Conservation (phyloP, 2,113 vertebrate genomes). For the Nicator chloris region DNA sequence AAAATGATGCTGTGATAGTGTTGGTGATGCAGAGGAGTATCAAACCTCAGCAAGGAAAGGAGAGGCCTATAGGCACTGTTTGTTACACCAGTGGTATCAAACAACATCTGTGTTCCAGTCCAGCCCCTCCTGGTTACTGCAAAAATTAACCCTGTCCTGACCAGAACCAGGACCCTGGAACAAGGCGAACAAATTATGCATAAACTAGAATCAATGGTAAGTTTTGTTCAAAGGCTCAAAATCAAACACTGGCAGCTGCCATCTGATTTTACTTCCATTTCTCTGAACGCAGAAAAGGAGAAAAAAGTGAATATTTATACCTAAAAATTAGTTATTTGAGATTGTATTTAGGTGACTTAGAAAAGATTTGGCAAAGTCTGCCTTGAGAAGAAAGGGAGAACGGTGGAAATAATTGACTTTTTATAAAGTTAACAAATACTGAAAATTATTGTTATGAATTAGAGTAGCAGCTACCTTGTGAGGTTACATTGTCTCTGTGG, state of each 20-base stretch:
- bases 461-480: accelerated
- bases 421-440: not conserved
- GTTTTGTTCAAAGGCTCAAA: not conserved
- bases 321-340: not conserved
- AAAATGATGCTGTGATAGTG: too few species aligned
- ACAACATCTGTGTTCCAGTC: not conserved
- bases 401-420: not conserved
- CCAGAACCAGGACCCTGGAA: not conserved
- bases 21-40: not conserved
- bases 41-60: not conserved
- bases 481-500: not conserved
- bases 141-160: not conserved
- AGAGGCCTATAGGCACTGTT: too few species aligned
- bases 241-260: not conserved
- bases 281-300: not conserved
- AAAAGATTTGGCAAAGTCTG: not conserved
- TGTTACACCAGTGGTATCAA: accelerated
- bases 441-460: not conserved
- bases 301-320: not conserved
- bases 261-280: not conserved
- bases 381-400: not conserved
- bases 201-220: not conserved
- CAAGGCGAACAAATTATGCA: not conserved
- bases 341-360: not conserved
- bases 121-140: not conserved